These are phyloP conservation scores for Barypeithes pellucidus DNA, from an alignment of 2,888 invertebrate species.

Conservation along the genomic window DNA sequence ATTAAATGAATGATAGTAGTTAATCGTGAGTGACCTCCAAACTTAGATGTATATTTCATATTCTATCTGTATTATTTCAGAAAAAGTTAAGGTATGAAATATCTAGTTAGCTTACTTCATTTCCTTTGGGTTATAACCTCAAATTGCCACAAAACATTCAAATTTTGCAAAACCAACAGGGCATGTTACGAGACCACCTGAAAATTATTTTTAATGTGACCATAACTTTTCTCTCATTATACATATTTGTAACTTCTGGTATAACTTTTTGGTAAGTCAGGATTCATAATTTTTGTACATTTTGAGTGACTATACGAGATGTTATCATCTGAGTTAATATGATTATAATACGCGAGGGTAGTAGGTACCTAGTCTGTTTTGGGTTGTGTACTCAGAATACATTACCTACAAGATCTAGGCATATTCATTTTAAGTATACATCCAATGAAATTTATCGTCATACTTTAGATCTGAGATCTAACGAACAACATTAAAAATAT, in stretches of 20 bases:
- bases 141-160: slow-evolving; percentile 40
- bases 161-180: slow-evolving; percentile 55
- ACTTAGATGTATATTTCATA: neutral
- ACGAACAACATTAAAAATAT: no score
- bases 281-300: neutral
- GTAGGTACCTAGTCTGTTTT: no score
- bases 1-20: slow-evolving; percentile 1
- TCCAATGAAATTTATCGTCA: no score
- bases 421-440: no score
- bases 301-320: slow-evolving; percentile 1
- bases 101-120: slow-evolving; percentile 31
- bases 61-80: neutral
- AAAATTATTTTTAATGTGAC: slow-evolving; percentile 61
- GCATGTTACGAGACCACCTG: slow-evolving; percentile 60
- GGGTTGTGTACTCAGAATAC: no score
- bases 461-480: no score
- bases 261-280: slow-evolving; percentile 56
- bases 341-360: neutral
- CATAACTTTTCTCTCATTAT: slow-evolving; percentile 57
- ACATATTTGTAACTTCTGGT: slow-evolving; percentile 53
- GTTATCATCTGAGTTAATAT: neutral
- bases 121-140: slow-evolving; percentile 28
- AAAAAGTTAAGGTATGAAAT: slow-evolving; percentile 17
- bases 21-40: neutral
- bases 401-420: no score